phyloP scores from a whole-genome alignment of 2,888 invertebrate genomes.

The Emesis russula region DNA sequence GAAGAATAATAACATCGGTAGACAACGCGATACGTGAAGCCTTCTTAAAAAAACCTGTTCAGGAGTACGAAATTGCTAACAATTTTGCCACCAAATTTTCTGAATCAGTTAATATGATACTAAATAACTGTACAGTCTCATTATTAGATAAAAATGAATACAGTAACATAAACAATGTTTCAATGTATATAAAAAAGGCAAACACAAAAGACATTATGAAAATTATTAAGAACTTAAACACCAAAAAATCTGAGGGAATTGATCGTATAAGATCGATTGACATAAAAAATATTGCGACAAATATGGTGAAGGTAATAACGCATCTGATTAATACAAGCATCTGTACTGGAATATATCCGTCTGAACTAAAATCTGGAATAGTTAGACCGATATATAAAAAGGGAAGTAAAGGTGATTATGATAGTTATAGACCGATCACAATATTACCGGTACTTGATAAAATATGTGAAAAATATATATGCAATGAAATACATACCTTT shows the following conservation, averaged over 20 bases:
- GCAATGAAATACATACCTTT: neutral
- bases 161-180: no score
- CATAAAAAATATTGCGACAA: conserved; percentile 36
- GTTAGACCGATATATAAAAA: neutral
- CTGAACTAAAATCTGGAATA: neutral
- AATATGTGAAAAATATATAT: conserved; percentile 36
- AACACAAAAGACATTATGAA: no score
- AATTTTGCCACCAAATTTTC: no score
- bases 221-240: conserved; percentile 1
- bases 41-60: no score
- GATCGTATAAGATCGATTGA: conserved; percentile 64
- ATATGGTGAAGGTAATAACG: neutral
- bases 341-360: neutral
- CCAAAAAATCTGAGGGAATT: conserved; percentile 66
- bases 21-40: no score
- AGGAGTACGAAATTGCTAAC: no score
- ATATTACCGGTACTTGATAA: conserved; percentile 31
- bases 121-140: no score
- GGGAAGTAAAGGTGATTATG: neutral
- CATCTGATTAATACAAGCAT: neutral
- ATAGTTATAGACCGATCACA: conserved; percentile 44
- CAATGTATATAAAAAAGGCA: no score
- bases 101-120: no score
- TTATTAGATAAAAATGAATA: no score
- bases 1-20: conserved; percentile 29